Conservation (phyloP, 2,888 invertebrate species). For the Bellardia bayeri region DNA sequence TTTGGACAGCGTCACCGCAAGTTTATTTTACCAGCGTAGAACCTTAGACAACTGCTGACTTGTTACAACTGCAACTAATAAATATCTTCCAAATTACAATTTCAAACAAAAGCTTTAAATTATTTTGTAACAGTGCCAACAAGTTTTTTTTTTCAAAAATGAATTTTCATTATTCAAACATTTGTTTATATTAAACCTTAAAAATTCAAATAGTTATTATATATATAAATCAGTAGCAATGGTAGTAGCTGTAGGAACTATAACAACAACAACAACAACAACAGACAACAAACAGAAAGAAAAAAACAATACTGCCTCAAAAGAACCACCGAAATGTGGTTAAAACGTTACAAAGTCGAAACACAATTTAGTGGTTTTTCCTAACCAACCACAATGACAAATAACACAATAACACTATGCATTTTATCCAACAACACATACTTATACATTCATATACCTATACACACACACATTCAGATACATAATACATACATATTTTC, state of each 20-base stretch:
- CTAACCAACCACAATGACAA: slow-evolving; percentile 77
- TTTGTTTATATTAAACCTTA: too few relatives aligned
- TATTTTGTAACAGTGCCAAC: too few relatives aligned
- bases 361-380: slow-evolving; percentile 83
- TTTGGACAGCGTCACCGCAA: too few relatives aligned
- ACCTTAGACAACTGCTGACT: too few relatives aligned
- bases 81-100: too few relatives aligned
- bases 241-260: slow-evolving; percentile 3
- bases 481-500: neutral
- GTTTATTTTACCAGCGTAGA: too few relatives aligned
- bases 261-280: neutral
- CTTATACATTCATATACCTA: neutral
- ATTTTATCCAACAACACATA: slow-evolving; percentile 35
- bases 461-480: neutral
- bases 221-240: neutral
- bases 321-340: slow-evolving; percentile 80
- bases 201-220: slow-evolving; percentile 15
- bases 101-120: too few relatives aligned
- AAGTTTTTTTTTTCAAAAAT: too few relatives aligned
- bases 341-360: slow-evolving; percentile 80
- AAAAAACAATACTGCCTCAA: slow-evolving; percentile 59
- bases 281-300: neutral
- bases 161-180: too few relatives aligned
- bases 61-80: too few relatives aligned
- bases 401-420: slow-evolving; percentile 74